These are phyloP conservation scores for Kryptolebias marmoratus DNA, from an alignment of 2,113 vertebrate species.

Conservation along the genomic window DNA sequence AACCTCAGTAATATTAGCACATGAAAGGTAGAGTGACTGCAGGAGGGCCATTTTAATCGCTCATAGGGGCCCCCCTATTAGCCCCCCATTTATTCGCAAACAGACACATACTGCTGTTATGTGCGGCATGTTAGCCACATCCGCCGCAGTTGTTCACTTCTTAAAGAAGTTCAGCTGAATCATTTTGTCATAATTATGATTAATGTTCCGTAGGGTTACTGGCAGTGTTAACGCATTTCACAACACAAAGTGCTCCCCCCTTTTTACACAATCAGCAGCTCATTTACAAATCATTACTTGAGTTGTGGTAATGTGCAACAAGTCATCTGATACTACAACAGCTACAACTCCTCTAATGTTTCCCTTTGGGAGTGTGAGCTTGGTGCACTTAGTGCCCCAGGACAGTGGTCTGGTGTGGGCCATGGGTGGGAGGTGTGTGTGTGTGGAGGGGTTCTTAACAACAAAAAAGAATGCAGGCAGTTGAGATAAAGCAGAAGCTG, in stretches of 20 bases:
- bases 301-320: slow-evolving; percentile 43
- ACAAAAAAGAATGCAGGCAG: slow-evolving; percentile 24
- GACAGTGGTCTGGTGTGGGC: slow-evolving; percentile 50
- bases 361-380: slow-evolving; percentile 61
- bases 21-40: slow-evolving; percentile 72
- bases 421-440: background rate
- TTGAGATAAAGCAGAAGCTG: slow-evolving; percentile 38
- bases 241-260: slow-evolving; percentile 23
- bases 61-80: slow-evolving; percentile 69
- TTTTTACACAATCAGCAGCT: slow-evolving; percentile 68
- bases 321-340: slow-evolving; percentile 66
- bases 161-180: slow-evolving; percentile 46
- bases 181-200: slow-evolving; percentile 76
- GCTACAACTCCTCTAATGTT: slow-evolving; percentile 68
- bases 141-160: slow-evolving; percentile 35
- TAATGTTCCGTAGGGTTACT: slow-evolving; percentile 65
- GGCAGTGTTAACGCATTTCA: slow-evolving; percentile 66
- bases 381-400: slow-evolving; percentile 49
- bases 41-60: slow-evolving; percentile 68
- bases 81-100: slow-evolving; percentile 59
- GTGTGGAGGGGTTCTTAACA: slow-evolving; percentile 33
- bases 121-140: slow-evolving; percentile 56
- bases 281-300: slow-evolving; percentile 68
- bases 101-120: slow-evolving; percentile 67
- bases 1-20: slow-evolving; percentile 76